Evolutionary conservation across 1,140 invertebrate genomes (phyloP).

Genomic region (Hyles euphorbiae): DNA sequence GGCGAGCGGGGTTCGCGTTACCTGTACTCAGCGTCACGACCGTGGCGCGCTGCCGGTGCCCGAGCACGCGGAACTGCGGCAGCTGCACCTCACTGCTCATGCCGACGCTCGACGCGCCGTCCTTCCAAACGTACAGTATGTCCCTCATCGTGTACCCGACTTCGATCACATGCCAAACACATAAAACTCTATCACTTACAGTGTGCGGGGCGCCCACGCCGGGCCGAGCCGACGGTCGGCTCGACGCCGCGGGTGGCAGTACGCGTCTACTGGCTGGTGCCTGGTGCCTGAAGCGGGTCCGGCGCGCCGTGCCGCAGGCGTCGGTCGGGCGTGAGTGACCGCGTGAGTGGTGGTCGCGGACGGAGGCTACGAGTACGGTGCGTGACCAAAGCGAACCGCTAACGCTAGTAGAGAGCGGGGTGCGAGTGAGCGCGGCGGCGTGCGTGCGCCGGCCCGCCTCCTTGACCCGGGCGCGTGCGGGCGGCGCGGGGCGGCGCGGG

Average conservation of each 20-base stretch:
- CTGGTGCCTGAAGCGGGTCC: no score
- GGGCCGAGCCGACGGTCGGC: constrained; percentile 16
- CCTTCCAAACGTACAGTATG: constrained; percentile 97
- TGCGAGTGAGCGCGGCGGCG: constrained; percentile 7
- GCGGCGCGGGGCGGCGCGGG: constrained; percentile 29
- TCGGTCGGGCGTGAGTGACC: constrained; percentile 11
- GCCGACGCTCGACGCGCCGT: constrained; percentile 91
- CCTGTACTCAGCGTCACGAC: constrained; percentile 95
- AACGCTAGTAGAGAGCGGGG: not conserved
- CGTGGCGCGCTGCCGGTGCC: constrained; percentile 92
- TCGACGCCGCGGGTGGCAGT: constrained; percentile 58
- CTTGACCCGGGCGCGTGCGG: constrained; percentile 39
- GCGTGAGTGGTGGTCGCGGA: constrained; percentile 3
- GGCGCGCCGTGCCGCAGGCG: not conserved
- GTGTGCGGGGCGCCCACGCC: constrained; percentile 39
- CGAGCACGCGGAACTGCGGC: constrained; percentile 95
- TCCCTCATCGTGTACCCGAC: constrained; percentile 98
- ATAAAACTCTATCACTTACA: constrained; percentile 77
- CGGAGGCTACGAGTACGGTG: constrained; percentile 12
- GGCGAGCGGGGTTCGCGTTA: constrained; percentile 74
- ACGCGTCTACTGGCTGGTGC: constrained; percentile 36
- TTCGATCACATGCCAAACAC: constrained; percentile 78
- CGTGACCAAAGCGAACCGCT: no score
- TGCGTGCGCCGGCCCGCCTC: constrained; percentile 18
- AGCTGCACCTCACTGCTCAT: constrained; percentile 94